phyloP scores from a whole-genome alignment of 2,113 vertebrate species.

The Machaerirhynchus nigripectus region DNA sequence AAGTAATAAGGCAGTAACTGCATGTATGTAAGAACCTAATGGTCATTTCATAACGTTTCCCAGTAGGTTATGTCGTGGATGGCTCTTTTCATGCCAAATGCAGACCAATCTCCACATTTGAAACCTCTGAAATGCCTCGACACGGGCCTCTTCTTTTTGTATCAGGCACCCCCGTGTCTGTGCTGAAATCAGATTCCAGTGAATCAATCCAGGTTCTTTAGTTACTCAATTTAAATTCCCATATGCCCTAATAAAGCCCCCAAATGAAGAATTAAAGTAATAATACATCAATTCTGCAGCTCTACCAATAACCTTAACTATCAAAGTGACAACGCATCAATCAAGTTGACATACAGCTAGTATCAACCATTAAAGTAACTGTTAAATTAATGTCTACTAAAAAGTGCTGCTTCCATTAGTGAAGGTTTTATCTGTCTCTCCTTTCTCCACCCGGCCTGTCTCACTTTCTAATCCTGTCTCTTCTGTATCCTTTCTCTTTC shows the following conservation, averaged over 20 bases:
- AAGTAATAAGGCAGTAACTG: background rate
- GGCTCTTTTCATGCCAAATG: background rate
- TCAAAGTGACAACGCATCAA: slow-evolving; percentile 66
- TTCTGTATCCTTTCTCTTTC: background rate
- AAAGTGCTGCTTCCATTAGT: slow-evolving; percentile 61
- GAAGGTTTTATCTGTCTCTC: slow-evolving; percentile 10
- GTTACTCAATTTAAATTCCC: slow-evolving; percentile 66
- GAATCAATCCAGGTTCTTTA: slow-evolving; percentile 42
- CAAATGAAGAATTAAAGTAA: slow-evolving; percentile 71
- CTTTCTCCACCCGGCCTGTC: background rate
- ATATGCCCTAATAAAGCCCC: slow-evolving; percentile 63
- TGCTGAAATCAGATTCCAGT: background rate
- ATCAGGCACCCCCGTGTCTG: background rate
- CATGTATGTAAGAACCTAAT: background rate
- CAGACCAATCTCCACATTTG: background rate
- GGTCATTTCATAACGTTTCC: background rate
- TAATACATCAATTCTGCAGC: slow-evolving; percentile 62
- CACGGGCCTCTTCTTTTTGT: background rate
- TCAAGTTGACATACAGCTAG: slow-evolving; percentile 68
- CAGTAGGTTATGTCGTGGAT: background rate
- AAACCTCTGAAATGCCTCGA: background rate
- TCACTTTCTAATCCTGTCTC: background rate
- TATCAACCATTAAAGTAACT: slow-evolving; percentile 70
- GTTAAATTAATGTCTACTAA: slow-evolving; percentile 67
- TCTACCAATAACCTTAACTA: slow-evolving; percentile 68